Percentiles rank a stretch among this genome's conserved stretches.
Evolutionary conservation across 2,113 vertebrate genomes (phyloP).

Genomic region (Vombatus ursinus): DNA sequence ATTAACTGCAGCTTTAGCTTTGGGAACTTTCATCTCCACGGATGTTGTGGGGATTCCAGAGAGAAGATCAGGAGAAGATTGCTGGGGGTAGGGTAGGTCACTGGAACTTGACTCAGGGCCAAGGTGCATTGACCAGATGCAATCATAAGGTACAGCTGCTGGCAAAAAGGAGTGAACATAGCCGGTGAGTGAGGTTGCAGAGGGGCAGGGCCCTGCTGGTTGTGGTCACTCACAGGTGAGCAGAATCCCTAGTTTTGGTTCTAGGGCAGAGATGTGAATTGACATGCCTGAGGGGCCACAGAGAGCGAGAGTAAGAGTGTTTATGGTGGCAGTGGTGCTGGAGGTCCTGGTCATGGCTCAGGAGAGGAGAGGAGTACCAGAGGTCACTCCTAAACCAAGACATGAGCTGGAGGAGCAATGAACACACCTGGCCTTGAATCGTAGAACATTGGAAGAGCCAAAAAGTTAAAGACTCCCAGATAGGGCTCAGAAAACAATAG

Average conservation of each 20-base stretch:
- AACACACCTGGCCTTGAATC: too few relatives aligned
- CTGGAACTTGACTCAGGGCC: too few relatives aligned
- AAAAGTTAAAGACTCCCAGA: too few relatives aligned
- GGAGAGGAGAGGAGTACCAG: background rate
- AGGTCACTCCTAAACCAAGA: too few relatives aligned
- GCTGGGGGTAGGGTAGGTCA: too few relatives aligned
- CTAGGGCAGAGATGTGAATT: background rate
- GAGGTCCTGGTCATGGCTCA: background rate
- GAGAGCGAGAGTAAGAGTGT: background rate
- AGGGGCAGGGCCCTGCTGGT: too few relatives aligned
- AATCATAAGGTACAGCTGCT: background rate
- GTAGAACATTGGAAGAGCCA: too few relatives aligned
- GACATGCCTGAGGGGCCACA: background rate
- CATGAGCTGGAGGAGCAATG: too few relatives aligned
- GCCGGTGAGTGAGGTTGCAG: background rate
- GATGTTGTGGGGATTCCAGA: background rate
- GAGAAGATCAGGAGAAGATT: background rate
- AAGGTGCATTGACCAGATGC: background rate
- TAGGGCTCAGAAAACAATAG: too few relatives aligned
- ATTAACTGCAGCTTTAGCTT: background rate
- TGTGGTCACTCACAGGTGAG: too few relatives aligned
- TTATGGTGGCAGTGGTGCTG: background rate
- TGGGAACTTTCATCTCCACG: background rate
- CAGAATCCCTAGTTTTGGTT: background rate
- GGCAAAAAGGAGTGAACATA: background rate